Evolutionary conservation across 1,140 invertebrate species (phyloP), one percentile per base, ranked within the genome.

Genomic region (Oryctes rhinoceros): DNA sequence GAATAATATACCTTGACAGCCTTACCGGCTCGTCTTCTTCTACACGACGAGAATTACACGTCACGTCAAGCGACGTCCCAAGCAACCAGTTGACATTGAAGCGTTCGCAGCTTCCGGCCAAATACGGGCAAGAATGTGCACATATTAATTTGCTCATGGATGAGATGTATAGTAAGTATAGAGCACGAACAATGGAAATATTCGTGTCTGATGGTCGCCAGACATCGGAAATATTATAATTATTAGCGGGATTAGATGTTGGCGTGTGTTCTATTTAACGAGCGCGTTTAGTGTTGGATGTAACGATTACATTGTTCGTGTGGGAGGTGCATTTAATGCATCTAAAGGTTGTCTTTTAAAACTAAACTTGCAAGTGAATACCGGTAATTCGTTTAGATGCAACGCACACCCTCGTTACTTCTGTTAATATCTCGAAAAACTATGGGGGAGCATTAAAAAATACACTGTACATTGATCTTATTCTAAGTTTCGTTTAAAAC

Each of bases 61-160:
- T 53, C 49, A 53, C 49, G 49, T 15, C 49, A 53, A 18, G 13
- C 1, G n/a, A 18, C 49, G 4, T 53, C 49, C 11, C 49, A 13
- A 10, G 11, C 11, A 11, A 53, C 49, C 49, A 18, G 49, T 18
- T 53, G 49, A 53, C 49, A 53, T 53, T 53, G 49, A 53, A 53
- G 49, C n/a, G 9, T 53, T 53, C 49, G n/a, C 49, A 53, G 49
- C 49, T 53, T 53, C 49, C 49, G 49, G 49, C 49, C 49, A 53
- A 53, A 53, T 53, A 53, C 49, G 49, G 49, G n/a, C 49, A 53
- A 53, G 49, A 53, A 53, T 53, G 49, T 13, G 49, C 49, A 53
- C 49, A 53, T 53, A 53, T 53, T 44, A 53, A 53, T 53, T 53
- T 53, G 9, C 13, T 18, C 49, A 4, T 53, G 49, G n/a, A 15